Percentiles rank a stretch among this genome's conserved stretches.
Evolutionary conservation across 92 coral and sea anemone genomes (phyloP).

Genomic region (Pocillopora grandis): DNA sequence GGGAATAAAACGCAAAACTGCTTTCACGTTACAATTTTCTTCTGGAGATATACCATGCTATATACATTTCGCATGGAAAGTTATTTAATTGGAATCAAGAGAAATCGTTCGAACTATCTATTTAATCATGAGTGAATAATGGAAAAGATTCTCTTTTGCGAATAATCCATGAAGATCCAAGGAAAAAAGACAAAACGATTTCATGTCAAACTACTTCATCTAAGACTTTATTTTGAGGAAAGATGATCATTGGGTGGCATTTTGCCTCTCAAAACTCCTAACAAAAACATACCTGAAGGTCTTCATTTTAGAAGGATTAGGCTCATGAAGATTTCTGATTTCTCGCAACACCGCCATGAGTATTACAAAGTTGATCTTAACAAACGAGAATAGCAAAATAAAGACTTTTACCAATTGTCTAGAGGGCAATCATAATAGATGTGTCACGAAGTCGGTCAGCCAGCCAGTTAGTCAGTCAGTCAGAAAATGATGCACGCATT

Average conservation of each 20-base stretch:
- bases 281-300: constrained; percentile 20
- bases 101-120: too few relatives aligned
- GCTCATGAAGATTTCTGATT: constrained; percentile 25
- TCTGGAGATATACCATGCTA: not conserved
- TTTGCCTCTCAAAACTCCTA: too few relatives aligned
- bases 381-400: not conserved
- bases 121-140: too few relatives aligned
- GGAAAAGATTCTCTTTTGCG: too few relatives aligned
- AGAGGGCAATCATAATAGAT: not conserved
- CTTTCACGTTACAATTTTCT: too few relatives aligned
- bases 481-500: not conserved
- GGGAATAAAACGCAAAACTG: not conserved
- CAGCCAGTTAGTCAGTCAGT: constrained; percentile 22
- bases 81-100: too few relatives aligned
- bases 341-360: constrained; percentile 38
- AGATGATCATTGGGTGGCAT: too few relatives aligned
- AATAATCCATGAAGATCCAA: too few relatives aligned
- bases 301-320: constrained; percentile 30
- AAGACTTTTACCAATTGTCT: not conserved
- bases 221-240: too few relatives aligned
- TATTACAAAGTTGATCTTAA: constrained; percentile 20
- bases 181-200: too few relatives aligned
- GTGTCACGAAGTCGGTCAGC: constrained; percentile 27
- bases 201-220: too few relatives aligned
- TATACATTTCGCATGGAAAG: too few relatives aligned